A percentile compares a stretch with the other conserved stretches of the same genome.
Evolutionary conservation across 2,113 vertebrate species (phyloP).

Genomic region (Nanger granti): DNA sequence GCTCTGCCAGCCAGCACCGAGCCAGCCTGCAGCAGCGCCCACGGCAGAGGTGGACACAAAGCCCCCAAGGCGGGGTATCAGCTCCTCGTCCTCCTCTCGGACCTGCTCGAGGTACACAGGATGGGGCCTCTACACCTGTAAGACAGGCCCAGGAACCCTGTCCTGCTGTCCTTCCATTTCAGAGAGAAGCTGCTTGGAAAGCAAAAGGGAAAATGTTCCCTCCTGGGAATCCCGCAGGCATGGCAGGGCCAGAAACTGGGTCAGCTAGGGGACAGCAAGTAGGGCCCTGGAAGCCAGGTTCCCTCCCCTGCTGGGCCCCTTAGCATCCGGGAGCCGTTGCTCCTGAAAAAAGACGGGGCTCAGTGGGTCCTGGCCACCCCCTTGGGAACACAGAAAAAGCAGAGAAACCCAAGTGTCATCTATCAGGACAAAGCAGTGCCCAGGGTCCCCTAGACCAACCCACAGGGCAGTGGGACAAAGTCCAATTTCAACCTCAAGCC

Average conservation of each 20-base stretch:
- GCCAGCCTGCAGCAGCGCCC: background rate
- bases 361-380: background rate
- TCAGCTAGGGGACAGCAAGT: background rate
- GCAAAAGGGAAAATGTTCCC: background rate
- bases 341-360: background rate
- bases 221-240: fast-evolving
- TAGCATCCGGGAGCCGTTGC: background rate
- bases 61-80: fast-evolving
- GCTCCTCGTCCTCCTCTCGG: background rate
- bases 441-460: background rate
- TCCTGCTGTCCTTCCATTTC: background rate
- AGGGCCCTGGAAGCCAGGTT: background rate
- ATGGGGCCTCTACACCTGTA: fast-evolving
- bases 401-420: fast-evolving
- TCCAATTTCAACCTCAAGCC: background rate
- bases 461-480: fast-evolving
- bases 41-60: fast-evolving
- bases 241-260: background rate
- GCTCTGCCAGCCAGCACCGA: background rate
- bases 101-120: background rate
- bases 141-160: background rate
- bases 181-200: background rate
- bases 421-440: fast-evolving
- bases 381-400: fast-evolving
- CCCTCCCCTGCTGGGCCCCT: background rate